Evolutionary conservation across 2,797 vertebrate species (phyloP).

Genomic region (Chrysocyon brachyurus): DNA sequence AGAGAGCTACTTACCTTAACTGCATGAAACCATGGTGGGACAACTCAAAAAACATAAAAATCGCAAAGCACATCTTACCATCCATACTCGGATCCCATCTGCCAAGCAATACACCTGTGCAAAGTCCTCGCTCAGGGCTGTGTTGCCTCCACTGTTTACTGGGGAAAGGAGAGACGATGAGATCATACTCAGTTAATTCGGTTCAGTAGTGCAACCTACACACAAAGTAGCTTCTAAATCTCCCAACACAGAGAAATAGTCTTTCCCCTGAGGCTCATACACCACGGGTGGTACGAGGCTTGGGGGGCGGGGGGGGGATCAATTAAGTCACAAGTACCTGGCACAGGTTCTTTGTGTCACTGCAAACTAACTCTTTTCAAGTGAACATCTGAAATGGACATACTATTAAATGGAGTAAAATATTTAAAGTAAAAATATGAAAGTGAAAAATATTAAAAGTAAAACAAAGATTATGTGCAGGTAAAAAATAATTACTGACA

Average conservation of each 20-base stretch:
- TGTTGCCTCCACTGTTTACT: conserved; percentile 94
- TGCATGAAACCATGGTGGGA: background rate
- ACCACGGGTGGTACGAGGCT: background rate
- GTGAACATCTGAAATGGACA: conserved; percentile 46
- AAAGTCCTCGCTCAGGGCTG: conserved; percentile 94
- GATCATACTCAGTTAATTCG: conserved; percentile 57
- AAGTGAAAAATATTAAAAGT: conserved; percentile 27
- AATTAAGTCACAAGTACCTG: background rate
- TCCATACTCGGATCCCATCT: conserved; percentile 98
- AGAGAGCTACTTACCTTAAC: conserved; percentile 42
- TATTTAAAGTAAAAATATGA: conserved; percentile 55
- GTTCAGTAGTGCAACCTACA: background rate
- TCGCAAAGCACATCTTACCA: conserved; percentile 91
- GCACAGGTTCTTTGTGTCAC: conserved; percentile 34
- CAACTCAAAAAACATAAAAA: conserved; percentile 53
- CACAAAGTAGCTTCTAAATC: background rate
- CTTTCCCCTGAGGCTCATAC: background rate
- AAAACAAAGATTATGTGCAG: conserved; percentile 11
- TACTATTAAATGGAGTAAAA: conserved; percentile 26
- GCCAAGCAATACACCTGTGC: conserved; percentile 95
- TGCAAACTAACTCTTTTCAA: conserved; percentile 14
- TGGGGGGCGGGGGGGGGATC: background rate
- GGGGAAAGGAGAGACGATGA: conserved; percentile 76
- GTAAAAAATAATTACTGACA: conserved; percentile 50
- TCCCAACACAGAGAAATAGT: background rate